Conservation (phyloP, 1,140 invertebrate genomes). For the Rhagoletis pomonella region DNA sequence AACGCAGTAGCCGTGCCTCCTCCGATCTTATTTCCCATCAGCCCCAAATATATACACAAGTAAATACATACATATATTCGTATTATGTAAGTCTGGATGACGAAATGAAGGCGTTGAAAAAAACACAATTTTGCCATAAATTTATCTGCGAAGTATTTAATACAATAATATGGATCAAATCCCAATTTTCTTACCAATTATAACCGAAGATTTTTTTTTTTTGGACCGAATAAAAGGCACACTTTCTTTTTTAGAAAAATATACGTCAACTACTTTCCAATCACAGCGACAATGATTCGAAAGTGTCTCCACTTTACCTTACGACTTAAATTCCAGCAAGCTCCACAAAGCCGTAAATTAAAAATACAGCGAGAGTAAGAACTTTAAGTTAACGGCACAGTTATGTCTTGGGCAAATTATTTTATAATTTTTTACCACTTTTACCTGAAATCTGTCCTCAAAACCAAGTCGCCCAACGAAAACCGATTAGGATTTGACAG, state of each 20-base stretch:
- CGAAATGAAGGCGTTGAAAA: background rate
- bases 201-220: no score
- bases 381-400: background rate
- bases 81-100: conserved; percentile 38
- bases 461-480: background rate
- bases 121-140: background rate
- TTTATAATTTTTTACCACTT: background rate
- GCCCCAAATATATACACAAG: no score
- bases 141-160: background rate
- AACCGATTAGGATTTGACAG: conserved; percentile 32
- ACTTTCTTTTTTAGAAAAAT: no score
- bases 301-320: background rate
- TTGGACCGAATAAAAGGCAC: no score
- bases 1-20: conserved; percentile 9
- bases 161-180: background rate
- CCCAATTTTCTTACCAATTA: background rate
- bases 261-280: no score
- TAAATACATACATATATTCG: background rate
- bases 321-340: background rate
- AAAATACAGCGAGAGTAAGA: no score
- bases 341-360: no score
- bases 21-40: background rate
- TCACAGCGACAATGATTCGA: no score
- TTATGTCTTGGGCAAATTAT: background rate
- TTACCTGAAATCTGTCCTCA: conserved; percentile 1